Conservation (phyloP, 2,113 vertebrate species). For the Clupea harengus region DNA sequence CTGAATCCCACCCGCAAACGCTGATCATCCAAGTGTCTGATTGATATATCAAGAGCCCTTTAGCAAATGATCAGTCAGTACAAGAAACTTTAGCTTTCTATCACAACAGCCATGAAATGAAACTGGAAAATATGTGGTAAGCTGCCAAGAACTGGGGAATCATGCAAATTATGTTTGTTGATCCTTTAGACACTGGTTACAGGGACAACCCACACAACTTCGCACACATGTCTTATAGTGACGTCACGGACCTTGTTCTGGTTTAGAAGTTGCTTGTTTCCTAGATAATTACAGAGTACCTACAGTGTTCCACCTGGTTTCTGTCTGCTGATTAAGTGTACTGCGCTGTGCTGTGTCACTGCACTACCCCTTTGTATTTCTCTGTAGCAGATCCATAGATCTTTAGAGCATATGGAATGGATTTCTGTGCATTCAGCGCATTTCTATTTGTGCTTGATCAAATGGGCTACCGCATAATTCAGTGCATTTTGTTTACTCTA, state of each 20-base stretch:
- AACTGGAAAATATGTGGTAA: too few species aligned
- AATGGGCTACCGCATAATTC: neutral
- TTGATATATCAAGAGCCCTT: slow-evolving; percentile 9
- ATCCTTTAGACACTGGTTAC: neutral
- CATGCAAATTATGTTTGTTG: neutral
- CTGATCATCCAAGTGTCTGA: neutral
- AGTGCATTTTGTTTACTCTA: neutral
- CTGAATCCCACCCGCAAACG: slow-evolving; percentile 33
- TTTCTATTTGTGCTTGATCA: neutral
- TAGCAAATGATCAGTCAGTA: neutral
- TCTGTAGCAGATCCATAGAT: neutral
- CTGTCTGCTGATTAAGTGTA: neutral
- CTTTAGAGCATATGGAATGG: neutral
- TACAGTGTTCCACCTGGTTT: neutral
- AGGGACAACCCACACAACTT: neutral
- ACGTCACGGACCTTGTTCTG: neutral
- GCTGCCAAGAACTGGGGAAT: too few species aligned
- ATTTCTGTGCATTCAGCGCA: neutral
- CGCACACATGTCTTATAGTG: neutral
- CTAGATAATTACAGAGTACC: neutral
- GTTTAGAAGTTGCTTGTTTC: neutral
- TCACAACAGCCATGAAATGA: neutral
- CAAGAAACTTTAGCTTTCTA: neutral
- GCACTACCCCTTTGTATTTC: too few species aligned
- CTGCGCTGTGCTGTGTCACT: neutral